phyloP scores from a whole-genome alignment of 2,113 vertebrate species.

The Zosterops lateralis region DNA sequence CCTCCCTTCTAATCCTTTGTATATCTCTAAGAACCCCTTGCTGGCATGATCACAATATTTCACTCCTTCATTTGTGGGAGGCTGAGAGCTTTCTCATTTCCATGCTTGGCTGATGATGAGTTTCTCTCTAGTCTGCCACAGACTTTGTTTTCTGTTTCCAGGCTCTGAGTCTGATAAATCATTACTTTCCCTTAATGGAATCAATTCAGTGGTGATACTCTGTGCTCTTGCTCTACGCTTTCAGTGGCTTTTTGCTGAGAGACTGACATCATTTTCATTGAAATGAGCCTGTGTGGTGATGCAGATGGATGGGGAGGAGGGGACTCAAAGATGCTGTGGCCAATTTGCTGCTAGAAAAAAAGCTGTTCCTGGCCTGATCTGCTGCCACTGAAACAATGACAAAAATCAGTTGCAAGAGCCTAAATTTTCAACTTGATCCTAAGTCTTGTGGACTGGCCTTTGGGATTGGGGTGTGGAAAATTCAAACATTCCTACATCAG shows the following conservation, averaged over 20 bases:
- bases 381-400: not conserved
- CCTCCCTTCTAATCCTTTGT: not conserved
- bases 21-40: not conserved
- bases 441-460: not conserved
- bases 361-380: not conserved
- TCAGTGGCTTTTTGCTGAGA: conserved; percentile 33
- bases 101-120: not conserved
- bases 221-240: conserved; percentile 16
- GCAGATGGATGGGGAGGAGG: not conserved
- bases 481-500: not conserved
- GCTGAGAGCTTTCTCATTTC: conserved; percentile 16
- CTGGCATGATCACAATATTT: not conserved
- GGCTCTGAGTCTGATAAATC: not conserved
- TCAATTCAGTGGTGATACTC: conserved; percentile 16
- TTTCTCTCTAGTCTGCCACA: conserved; percentile 2
- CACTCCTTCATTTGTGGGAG: not conserved
- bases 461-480: not conserved
- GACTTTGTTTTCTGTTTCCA: conserved; percentile 43
- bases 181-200: conserved; percentile 55
- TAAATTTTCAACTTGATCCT: not conserved
- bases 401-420: not conserved
- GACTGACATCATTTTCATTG: not conserved
- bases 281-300: not conserved
- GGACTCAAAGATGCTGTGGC: not conserved
- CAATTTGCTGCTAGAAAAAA: not conserved